Conservation (phyloP, 1,140 invertebrate species). For the Asbolus verrucosus region DNA sequence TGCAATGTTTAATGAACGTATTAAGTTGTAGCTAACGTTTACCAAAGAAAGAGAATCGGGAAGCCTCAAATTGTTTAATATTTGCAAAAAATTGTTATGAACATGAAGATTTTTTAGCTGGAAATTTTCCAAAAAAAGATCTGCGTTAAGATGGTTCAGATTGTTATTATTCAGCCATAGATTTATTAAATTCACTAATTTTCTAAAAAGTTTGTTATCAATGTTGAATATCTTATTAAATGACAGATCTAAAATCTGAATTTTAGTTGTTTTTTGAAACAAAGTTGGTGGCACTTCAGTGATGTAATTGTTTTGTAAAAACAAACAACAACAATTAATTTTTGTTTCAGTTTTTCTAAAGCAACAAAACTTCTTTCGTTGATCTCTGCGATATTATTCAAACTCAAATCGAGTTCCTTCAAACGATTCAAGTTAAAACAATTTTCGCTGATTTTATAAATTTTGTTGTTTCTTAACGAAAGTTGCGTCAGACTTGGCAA, state of each 20-base stretch:
- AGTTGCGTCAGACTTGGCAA: conserved; percentile 4
- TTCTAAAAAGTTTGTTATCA: background rate
- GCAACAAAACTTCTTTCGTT: conserved; percentile 1
- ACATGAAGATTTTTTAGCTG: conserved; percentile 27
- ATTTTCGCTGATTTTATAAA: conserved; percentile 10
- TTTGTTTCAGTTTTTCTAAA: conserved; percentile 17
- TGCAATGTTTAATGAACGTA: background rate
- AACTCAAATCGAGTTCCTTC: conserved; percentile 2
- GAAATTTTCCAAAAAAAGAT: background rate
- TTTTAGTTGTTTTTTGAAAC: conserved; percentile 2
- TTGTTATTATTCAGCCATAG: conserved; percentile 9
- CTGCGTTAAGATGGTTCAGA: background rate
- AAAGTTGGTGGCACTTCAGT: background rate
- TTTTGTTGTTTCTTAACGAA: conserved; percentile 26
- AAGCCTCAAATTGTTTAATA: background rate
- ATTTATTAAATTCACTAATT: background rate
- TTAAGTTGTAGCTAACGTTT: background rate
- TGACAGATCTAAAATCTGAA: conserved; percentile 25
- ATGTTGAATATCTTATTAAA: conserved; percentile 20
- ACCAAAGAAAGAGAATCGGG: background rate
- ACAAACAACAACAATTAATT: conserved; percentile 18
- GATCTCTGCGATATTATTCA: conserved; percentile 9
- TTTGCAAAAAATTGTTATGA: conserved; percentile 24
- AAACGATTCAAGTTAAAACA: conserved; percentile 16
- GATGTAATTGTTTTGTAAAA: too few relatives aligned